Percentiles rank a stretch among this genome's conserved stretches.
Evolutionary conservation across 2,888 invertebrate species (phyloP).

Genomic region (Cepaea hortensis): DNA sequence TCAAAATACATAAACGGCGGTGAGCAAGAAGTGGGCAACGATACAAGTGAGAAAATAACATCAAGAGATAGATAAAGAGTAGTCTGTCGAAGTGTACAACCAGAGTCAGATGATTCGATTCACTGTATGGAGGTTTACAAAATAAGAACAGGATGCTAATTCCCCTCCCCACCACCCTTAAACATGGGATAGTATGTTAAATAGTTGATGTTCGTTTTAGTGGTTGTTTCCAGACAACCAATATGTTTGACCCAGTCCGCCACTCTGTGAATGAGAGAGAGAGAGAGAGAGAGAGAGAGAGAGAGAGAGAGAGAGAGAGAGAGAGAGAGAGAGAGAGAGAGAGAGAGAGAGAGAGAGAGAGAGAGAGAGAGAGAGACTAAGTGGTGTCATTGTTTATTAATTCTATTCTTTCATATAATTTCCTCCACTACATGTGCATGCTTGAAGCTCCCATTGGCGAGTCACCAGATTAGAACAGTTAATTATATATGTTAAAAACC

Average conservation of each 20-base stretch:
- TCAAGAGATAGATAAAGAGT: too few species aligned
- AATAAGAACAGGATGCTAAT: too few species aligned
- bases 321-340: conserved; percentile 23
- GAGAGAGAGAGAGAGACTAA: conserved; percentile 14
- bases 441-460: neutral
- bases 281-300: conserved; percentile 27
- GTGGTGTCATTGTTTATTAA: neutral
- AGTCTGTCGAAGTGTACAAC: too few species aligned
- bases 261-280: conserved; percentile 1
- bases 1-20: too few species aligned
- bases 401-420: neutral
- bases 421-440: neutral
- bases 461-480: neutral
- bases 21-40: too few species aligned
- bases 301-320: conserved; percentile 23
- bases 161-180: too few species aligned
- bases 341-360: conserved; percentile 27
- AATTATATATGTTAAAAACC: neutral
- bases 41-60: too few species aligned
- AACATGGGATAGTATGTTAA: too few species aligned
- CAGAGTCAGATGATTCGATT: too few species aligned
- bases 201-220: too few species aligned
- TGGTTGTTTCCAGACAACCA: neutral
- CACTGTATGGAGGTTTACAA: too few species aligned
- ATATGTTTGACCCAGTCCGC: neutral